Evolutionary conservation across 2,888 invertebrate genomes (phyloP).

Genomic region (Linnaemya tessellans): DNA sequence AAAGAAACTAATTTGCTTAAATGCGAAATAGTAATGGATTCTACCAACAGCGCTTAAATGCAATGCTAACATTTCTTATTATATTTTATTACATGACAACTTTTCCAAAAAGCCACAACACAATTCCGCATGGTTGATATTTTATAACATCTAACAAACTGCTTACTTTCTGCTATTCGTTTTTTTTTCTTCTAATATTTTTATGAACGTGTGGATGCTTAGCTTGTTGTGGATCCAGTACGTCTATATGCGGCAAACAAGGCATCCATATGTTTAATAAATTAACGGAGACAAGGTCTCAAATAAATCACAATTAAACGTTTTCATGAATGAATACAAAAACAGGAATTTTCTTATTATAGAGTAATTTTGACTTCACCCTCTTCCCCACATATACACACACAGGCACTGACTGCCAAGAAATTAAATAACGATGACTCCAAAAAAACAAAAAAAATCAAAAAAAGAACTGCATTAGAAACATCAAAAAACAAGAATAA

Average conservation of each 20-base stretch:
- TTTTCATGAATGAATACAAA: slow-evolving; percentile 74
- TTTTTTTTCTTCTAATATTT: no score
- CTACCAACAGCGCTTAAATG: slow-evolving; percentile 1
- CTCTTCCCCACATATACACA: slow-evolving; percentile 81
- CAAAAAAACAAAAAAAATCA: slow-evolving; percentile 13
- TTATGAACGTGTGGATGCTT: no score
- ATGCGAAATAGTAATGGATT: background rate
- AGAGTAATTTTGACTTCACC: slow-evolving; percentile 83
- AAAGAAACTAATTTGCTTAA: slow-evolving; percentile 18
- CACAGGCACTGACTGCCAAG: slow-evolving; percentile 76
- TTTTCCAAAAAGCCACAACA: slow-evolving; percentile 13
- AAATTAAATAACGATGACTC: slow-evolving; percentile 36
- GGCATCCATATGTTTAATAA: no score
- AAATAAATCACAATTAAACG: no score
- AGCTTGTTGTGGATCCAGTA: no score
- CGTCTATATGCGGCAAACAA: no score
- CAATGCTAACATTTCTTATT: slow-evolving; percentile 1
- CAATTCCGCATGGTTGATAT: slow-evolving; percentile 29
- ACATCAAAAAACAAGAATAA: slow-evolving; percentile 71
- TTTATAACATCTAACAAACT: slow-evolving; percentile 17
- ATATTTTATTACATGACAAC: background rate
- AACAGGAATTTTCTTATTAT: slow-evolving; percentile 83
- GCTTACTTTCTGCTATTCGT: slow-evolving; percentile 39
- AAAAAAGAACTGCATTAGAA: background rate
- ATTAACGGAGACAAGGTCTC: no score